Evolutionary conservation across 2,888 invertebrate genomes (phyloP), one percentile per base, ranked within the genome.

Genomic region (Tenthredo amoena): DNA sequence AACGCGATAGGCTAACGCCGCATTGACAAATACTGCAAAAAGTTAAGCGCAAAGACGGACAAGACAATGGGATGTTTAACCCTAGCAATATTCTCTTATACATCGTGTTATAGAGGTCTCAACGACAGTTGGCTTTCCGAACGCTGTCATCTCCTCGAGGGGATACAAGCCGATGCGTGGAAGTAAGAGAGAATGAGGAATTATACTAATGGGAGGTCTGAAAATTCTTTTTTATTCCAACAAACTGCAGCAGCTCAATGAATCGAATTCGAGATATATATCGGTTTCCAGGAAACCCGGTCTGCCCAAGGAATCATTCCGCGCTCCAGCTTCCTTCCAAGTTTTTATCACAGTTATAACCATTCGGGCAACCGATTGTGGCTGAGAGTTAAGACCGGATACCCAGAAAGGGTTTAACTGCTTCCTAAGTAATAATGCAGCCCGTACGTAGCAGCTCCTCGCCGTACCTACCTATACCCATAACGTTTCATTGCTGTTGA

Each of bases 21-120:
- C 88, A 90, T 91, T 93, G 93, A 93, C 93, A 93, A 93, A 93
- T 93, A 92, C 91, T 89, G 89, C 88, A 89, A 90, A 87, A 87
- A 90, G 90, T 87, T 84, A 83, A 86, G 88, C 89, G 88, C 71
- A 87, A 90, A 92, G 92, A 93, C 92, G 91, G 93, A 93, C 92
- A 93, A 93, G 93, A 93, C 93, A 93, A 92, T 92, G 91, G 93
- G 92, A 92, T 92, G 92, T 92, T 92, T 92, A 93, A 91, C 81
- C 83, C 47, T 9, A 18, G 65, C 65, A 21, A 68, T 83, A 83
- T 83, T 71, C 65, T 65, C 83, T 77, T 81, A 77, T 62, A 62
- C 77, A 77, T 10, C 58, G 81, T 81, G 58, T 81, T 81, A 50
- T 62, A 9, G 10, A 34, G 55, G 62, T 40, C 10, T 40, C 12